Evolutionary conservation across 2,797 vertebrate species (phyloP).

Genomic region (Rhinophrynus dorsalis): DNA sequence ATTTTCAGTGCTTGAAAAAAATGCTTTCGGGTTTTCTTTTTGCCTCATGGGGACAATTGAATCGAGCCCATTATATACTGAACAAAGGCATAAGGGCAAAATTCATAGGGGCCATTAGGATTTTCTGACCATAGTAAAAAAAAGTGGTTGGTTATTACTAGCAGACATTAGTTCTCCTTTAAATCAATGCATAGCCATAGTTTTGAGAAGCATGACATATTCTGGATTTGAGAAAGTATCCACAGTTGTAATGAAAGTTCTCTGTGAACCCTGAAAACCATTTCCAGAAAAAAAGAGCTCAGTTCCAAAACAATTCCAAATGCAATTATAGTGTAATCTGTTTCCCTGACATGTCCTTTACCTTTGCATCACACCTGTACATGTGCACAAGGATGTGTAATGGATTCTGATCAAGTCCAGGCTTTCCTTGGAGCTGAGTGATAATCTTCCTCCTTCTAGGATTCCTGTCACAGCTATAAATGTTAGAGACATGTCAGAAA

Average conservation of each 20-base stretch:
- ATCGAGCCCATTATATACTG: no score
- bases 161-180: no score
- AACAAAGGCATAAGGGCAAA: no score
- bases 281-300: neutral
- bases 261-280: neutral
- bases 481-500: neutral
- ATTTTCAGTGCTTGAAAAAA: no score
- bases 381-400: neutral
- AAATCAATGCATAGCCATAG: no score
- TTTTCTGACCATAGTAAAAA: no score
- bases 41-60: no score
- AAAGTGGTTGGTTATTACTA: no score
- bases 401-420: neutral
- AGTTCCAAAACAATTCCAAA: neutral
- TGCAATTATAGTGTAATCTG: neutral
- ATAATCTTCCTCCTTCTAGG: neutral
- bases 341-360: neutral
- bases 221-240: no score
- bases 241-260: neutral
- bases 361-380: neutral
- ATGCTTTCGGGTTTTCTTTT: no score
- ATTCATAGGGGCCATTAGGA: no score
- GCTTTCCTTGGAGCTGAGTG: neutral
- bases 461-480: neutral
- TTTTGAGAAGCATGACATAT: no score